These are phyloP conservation scores for Amphibalanus amphitrite DNA, from an alignment of 1,140 invertebrate species.

Conservation along the genomic window DNA sequence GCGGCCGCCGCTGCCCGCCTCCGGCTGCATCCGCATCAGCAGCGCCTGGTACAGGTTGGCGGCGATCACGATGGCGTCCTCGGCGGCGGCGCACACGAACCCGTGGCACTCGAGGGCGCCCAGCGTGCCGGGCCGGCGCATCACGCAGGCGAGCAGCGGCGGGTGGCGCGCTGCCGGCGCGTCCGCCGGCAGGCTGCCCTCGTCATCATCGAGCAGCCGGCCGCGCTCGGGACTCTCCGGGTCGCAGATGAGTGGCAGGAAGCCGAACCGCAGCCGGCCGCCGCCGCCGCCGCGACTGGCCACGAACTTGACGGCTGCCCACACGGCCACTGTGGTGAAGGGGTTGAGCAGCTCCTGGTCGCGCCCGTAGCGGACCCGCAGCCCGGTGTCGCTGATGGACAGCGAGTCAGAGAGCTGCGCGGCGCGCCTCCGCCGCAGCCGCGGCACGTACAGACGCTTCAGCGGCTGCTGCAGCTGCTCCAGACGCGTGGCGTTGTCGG, in stretches of 20 bases:
- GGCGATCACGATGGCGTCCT: slow-evolving; percentile 75
- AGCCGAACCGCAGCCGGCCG: slow-evolving; percentile 42
- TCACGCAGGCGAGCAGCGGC: slow-evolving; percentile 76
- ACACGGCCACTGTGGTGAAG: slow-evolving; percentile 77
- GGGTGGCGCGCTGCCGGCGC: slow-evolving; percentile 35
- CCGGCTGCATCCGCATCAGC: slow-evolving; percentile 45
- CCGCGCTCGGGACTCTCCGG: slow-evolving; percentile 38
- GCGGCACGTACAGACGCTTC: slow-evolving; percentile 50
- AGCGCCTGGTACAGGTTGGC: slow-evolving; percentile 72
- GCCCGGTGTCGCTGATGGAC: slow-evolving; percentile 47
- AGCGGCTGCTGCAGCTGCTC: slow-evolving; percentile 62
- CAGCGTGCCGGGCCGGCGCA: slow-evolving; percentile 56
- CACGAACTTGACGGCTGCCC: slow-evolving; percentile 63
- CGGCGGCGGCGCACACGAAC: slow-evolving; percentile 57
- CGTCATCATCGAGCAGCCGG: slow-evolving; percentile 16
- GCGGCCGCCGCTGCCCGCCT: slow-evolving; percentile 7
- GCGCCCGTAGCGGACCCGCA: slow-evolving; percentile 37
- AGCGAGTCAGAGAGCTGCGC: slow-evolving; percentile 31
- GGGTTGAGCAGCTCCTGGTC: slow-evolving; percentile 44
- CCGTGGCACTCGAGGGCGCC: slow-evolving; percentile 73
- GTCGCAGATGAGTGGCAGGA: slow-evolving; percentile 68
- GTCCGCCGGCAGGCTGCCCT: slow-evolving; percentile 12
- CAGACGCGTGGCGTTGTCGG: slow-evolving; percentile 58
- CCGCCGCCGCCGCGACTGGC: slow-evolving; percentile 17
- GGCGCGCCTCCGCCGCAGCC: slow-evolving; percentile 25